A percentile compares a stretch with the other conserved stretches of the same genome.
These are phyloP conservation scores for Nycticryphes semicollaris DNA, from an alignment of 2,113 vertebrate species.

Conservation along the genomic window DNA sequence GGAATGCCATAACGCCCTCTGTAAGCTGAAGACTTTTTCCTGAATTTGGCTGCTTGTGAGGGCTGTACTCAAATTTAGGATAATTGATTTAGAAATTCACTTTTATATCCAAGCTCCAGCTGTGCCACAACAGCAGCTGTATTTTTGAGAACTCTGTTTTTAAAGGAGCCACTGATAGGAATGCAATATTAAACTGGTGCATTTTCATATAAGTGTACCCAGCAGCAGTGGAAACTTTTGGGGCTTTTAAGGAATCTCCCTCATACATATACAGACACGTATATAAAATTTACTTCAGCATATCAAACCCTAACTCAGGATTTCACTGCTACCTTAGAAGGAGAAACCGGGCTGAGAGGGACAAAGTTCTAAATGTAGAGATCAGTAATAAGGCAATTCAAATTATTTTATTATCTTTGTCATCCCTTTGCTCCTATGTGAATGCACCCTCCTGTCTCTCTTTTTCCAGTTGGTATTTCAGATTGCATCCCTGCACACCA, in stretches of 20 bases:
- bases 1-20: background rate
- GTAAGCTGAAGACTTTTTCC: background rate
- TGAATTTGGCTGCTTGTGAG: background rate
- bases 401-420: background rate
- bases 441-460: background rate
- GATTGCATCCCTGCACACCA: conserved; percentile 20
- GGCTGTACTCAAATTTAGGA: background rate
- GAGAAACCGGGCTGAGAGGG: conserved; percentile 4
- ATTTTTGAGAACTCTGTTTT: background rate
- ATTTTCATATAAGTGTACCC: background rate
- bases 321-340: background rate
- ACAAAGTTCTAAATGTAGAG: conserved; percentile 20
- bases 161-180: background rate
- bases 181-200: background rate
- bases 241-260: background rate
- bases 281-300: background rate
- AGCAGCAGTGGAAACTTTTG: background rate
- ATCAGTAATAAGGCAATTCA: conserved; percentile 23
- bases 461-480: background rate
- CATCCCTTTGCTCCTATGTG: conserved; percentile 36
- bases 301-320: background rate
- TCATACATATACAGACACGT: background rate
- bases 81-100: background rate
- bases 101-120: background rate
- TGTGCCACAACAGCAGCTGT: background rate